These are phyloP conservation scores for Liolophura sinensis DNA, from an alignment of 1,140 invertebrate species.

Conservation along the genomic window DNA sequence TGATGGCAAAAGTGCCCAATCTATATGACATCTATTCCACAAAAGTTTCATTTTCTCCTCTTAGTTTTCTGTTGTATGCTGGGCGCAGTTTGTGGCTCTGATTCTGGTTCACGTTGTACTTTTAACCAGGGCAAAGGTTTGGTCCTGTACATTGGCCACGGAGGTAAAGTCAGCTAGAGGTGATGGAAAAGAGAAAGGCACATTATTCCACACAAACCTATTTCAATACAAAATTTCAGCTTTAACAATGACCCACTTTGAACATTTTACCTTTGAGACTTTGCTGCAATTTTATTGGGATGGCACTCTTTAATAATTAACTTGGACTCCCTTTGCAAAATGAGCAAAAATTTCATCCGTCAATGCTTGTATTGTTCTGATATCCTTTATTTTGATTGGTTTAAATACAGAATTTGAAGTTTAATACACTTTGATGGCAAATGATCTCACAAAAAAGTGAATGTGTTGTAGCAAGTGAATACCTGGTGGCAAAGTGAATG, in stretches of 20 bases:
- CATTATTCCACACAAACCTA: constrained; percentile 1
- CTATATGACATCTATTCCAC: too few species aligned
- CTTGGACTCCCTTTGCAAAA: not conserved
- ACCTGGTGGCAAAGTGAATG: too few species aligned
- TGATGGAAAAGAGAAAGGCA: constrained; percentile 10
- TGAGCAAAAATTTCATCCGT: not conserved
- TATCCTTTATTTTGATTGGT: too few species aligned
- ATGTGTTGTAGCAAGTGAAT: too few species aligned
- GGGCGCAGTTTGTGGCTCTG: constrained; percentile 5
- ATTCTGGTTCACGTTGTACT: constrained; percentile 24
- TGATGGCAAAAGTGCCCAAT: too few species aligned
- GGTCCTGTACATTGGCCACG: constrained; percentile 89
- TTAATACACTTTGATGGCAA: too few species aligned
- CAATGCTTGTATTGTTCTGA: too few species aligned
- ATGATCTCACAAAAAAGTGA: too few species aligned
- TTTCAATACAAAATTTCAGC: not conserved
- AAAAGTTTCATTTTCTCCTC: constrained; percentile 32
- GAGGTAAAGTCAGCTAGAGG: constrained; percentile 78
- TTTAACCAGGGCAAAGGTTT: constrained; percentile 89
- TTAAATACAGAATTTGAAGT: too few species aligned
- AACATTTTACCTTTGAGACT: not conserved
- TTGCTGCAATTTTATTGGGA: not conserved
- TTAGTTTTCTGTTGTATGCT: constrained; percentile 36
- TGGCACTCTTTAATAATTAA: not conserved
- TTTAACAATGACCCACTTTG: not conserved